Percentiles rank a stretch among this genome's conserved stretches.
These are phyloP conservation scores for Gasterosteus nipponicus DNA, from an alignment of 2,113 vertebrate genomes.

Conservation along the genomic window DNA sequence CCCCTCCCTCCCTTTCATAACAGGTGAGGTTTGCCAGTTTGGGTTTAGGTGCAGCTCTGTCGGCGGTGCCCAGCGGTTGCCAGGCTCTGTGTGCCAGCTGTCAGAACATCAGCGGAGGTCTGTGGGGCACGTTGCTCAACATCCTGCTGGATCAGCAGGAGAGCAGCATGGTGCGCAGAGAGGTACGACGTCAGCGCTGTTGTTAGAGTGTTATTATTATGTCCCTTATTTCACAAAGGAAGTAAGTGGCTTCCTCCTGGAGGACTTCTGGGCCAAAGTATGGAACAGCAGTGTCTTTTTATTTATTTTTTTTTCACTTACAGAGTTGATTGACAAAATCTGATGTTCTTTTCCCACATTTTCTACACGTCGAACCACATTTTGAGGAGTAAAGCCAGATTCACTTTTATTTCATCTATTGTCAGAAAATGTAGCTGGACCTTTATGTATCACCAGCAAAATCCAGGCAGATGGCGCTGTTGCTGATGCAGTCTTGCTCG, in stretches of 20 bases:
- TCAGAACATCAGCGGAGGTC: slow-evolving; percentile 96
- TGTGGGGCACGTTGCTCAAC: slow-evolving; percentile 94
- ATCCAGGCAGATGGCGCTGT: slow-evolving; percentile 85
- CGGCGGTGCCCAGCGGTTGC: slow-evolving; percentile 87
- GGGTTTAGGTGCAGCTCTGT: slow-evolving; percentile 90
- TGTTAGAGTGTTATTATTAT: not conserved
- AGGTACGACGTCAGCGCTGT: slow-evolving; percentile 80
- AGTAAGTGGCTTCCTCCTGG: not conserved
- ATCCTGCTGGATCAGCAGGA: slow-evolving; percentile 94
- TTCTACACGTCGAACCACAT: not conserved
- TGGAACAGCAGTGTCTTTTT: not conserved
- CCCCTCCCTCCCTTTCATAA: not conserved
- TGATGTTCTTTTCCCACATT: not conserved
- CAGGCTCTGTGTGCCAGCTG: slow-evolving; percentile 90
- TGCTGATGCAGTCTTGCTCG: slow-evolving; percentile 72
- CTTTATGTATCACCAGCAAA: slow-evolving; percentile 63
- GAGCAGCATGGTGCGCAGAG: slow-evolving; percentile 94
- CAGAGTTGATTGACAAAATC: not conserved
- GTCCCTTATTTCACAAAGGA: slow-evolving; percentile 1
- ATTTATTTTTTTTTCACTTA: not conserved
- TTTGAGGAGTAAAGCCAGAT: not conserved
- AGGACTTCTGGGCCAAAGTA: not conserved
- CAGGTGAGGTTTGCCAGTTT: slow-evolving; percentile 95
- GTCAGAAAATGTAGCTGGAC: slow-evolving; percentile 23
- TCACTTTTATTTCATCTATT: slow-evolving; percentile 12